Evolutionary conservation across 2,113 vertebrate species (phyloP).

Genomic region (Lampris megalopsis): DNA sequence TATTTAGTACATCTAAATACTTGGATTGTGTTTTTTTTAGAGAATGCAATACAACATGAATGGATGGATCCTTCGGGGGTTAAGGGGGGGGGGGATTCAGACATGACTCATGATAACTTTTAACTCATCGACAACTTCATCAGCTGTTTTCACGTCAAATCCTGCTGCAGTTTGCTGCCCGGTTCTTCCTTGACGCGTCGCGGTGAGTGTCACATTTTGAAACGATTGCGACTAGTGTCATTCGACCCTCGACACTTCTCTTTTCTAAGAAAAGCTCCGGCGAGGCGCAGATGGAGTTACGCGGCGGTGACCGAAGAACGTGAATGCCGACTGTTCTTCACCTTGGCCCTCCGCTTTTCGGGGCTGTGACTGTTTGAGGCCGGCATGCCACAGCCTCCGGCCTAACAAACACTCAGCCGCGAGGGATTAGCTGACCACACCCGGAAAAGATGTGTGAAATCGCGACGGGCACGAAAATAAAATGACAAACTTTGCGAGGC

Average conservation of each 20-base stretch:
- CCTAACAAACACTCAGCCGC: slow-evolving; percentile 53
- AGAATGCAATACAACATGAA: too few species aligned
- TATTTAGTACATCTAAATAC: too few species aligned
- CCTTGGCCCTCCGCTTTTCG: slow-evolving; percentile 25
- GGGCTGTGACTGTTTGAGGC: slow-evolving; percentile 50
- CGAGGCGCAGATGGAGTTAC: slow-evolving; percentile 4
- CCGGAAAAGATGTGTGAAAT: slow-evolving; percentile 82
- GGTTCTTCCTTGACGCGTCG: neutral
- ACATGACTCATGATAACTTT: too few species aligned
- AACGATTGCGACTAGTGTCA: neutral
- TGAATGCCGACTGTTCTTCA: slow-evolving; percentile 20
- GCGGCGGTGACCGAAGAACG: slow-evolving; percentile 11
- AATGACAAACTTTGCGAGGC: slow-evolving; percentile 68
- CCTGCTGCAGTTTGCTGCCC: neutral
- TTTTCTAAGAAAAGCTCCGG: slow-evolving; percentile 20
- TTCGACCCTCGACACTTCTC: neutral
- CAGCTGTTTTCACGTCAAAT: too few species aligned
- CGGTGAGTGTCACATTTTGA: too few species aligned
- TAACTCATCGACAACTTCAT: too few species aligned
- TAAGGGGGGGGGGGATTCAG: too few species aligned
- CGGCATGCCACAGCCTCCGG: slow-evolving; percentile 48
- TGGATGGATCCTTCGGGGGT: too few species aligned
- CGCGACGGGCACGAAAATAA: slow-evolving; percentile 80
- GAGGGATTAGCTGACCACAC: slow-evolving; percentile 75
- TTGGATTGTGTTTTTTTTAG: too few species aligned